Evolutionary conservation across 2,888 invertebrate genomes (phyloP), one percentile per base, ranked within the genome.

Genomic region (Drosophila nigritarsus): DNA sequence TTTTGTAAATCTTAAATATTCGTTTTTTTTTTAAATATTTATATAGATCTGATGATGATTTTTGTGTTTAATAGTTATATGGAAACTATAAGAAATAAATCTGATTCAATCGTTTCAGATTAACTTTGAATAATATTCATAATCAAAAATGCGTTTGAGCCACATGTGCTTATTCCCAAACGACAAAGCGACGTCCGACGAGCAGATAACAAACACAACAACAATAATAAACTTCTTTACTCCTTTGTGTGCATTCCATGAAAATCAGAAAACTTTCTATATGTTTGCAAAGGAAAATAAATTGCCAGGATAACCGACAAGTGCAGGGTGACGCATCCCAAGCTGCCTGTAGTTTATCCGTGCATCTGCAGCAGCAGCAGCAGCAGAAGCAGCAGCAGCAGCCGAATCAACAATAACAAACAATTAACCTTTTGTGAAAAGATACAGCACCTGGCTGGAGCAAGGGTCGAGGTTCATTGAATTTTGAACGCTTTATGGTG

Each of bases 251-350:
- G 59, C 38, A 36, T 45, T 18, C 20, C n/a, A 64, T 58, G 48
- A 38, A 66, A 69, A 73, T 64, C 50, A 29, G 1, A 64, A 49
- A 69, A 62, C 29, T 45, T 66, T 64, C 13, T 34, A 38, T 32
- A 32, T 48, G 64, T 36, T 40, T 30, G 24, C 56, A 61, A 67
- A 71, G 62, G 55, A 79, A 75, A 73, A 67, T 64, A 86, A 86
- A 80, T 86, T 83, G 87, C 34, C 77, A 77, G 83, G 87, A 88
- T 87, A 78, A 71, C 83, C 68, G 69, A 84, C 89, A 89, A 87
- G 89, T 87, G 89, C 78, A 68, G 62, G 13, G 18, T 20, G 20
- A 4, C 55, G 42, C 32, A 64, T 40, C 54, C 45, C 56, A 45
- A 24, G 30, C 8, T 32, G 32, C n/a, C 18, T 32, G 24, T 51